These are phyloP conservation scores for Emmelina monodactyla DNA, from an alignment of 2,888 invertebrate genomes.

Conservation along the genomic window DNA sequence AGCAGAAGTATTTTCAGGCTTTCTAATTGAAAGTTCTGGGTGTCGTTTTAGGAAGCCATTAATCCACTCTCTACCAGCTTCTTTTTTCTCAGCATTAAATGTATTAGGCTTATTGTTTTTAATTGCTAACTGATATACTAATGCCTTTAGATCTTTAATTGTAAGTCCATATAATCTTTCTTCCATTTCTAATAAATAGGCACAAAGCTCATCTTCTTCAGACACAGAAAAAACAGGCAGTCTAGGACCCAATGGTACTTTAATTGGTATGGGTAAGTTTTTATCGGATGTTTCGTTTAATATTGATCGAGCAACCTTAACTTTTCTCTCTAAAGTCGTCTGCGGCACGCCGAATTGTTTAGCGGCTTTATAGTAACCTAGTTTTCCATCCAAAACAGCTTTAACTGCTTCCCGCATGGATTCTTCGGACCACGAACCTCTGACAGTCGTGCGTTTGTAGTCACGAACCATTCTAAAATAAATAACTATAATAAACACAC, in stretches of 20 bases:
- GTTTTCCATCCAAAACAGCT: too few species aligned
- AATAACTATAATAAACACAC: too few species aligned
- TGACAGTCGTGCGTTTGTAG: too few species aligned
- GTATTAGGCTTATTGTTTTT: conserved; percentile 20
- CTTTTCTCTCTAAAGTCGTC: too few species aligned
- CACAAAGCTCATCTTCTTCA: conserved; percentile 13
- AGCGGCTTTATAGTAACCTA: too few species aligned
- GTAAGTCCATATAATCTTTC: conserved; percentile 15
- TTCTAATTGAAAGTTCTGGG: conserved; percentile 17
- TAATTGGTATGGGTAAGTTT: too few species aligned
- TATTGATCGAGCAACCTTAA: too few species aligned
- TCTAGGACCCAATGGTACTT: conserved; percentile 7
- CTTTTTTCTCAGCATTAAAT: conserved; percentile 21
- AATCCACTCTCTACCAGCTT: conserved; percentile 25
- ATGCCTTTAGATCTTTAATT: conserved; percentile 16
- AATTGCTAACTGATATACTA: conserved; percentile 19
- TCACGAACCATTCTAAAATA: too few species aligned
- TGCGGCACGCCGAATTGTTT: too few species aligned
- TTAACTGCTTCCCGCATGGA: too few species aligned
- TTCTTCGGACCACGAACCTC: too few species aligned
- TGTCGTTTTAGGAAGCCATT: conserved; percentile 19
- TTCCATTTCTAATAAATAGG: conserved; percentile 14
- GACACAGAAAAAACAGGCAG: conserved; percentile 8
- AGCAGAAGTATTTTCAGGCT: conserved; percentile 20
- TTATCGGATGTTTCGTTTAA: too few species aligned